A percentile compares a stretch with the other conserved stretches of the same genome.
Conservation (phyloP, 1,140 invertebrate species). For the Aphelenchoides fujianensis region DNA sequence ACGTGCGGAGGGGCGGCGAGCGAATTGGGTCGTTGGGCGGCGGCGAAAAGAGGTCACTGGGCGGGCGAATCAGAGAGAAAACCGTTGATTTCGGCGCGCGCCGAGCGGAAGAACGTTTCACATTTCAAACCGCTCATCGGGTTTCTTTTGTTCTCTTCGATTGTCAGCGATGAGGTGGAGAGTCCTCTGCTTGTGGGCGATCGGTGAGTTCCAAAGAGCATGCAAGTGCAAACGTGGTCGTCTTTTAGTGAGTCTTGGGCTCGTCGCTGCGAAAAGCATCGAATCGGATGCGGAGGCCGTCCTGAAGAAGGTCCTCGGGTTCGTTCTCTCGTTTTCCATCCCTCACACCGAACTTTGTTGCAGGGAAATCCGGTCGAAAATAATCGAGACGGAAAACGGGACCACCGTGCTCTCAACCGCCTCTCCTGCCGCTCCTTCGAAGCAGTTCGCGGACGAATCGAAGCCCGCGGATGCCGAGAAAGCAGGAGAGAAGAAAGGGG, state of each 20-base stretch:
- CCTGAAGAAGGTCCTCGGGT: constrained; percentile 4
- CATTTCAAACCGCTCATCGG: no score
- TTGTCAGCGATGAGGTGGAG: no score
- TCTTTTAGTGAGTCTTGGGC: constrained; percentile 1
- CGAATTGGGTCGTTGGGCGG: no score
- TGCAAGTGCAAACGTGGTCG: not conserved
- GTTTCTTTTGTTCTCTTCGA: no score
- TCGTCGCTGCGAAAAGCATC: not conserved
- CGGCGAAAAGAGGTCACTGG: no score
- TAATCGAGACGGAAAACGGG: not conserved
- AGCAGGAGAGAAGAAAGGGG: not conserved
- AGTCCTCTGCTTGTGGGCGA: not conserved
- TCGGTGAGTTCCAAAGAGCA: not conserved
- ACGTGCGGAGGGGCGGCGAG: no score
- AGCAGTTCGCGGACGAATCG: not conserved
- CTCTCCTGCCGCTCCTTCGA: not conserved
- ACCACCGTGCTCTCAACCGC: not conserved
- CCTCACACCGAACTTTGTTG: no score
- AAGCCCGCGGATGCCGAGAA: not conserved
- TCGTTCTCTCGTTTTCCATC: not conserved
- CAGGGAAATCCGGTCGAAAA: constrained; percentile 22
- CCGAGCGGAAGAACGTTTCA: not conserved
- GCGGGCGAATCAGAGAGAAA: no score
- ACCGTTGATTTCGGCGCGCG: no score
- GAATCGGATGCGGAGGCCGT: constrained; percentile 6